Evolutionary conservation across 2,888 invertebrate genomes (phyloP), one percentile per base, ranked within the genome.

Genomic region (Eupithecia vulgata): DNA sequence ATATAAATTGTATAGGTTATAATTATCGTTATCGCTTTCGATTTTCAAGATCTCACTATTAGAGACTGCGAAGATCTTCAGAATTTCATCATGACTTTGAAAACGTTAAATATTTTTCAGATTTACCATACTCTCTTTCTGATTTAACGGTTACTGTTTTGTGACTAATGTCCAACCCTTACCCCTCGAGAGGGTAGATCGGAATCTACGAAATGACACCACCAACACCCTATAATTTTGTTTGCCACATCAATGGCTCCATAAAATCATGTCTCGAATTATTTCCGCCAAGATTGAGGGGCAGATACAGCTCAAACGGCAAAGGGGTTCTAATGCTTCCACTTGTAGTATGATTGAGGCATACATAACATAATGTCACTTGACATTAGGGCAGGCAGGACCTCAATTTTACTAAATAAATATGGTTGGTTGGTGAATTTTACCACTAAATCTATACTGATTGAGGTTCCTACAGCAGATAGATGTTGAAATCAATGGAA

Each of bases 191-290:
- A 67, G 72, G 74, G 72, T 62, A 70, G 76, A 74, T 74, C 30
- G 37, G 37, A 70, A 75, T 75, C 72, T 68, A 70, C 61, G 57
- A 68, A 71, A 70, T 66, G 68, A 65, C 70, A 48, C 69, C 68
- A 68, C 71, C 74, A 71, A 73, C 72, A 65, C 76, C 65, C 61
- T 64, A 74, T 72, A 68, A 79, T 80, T 80, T 72, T 70, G 70
- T 76, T 77, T 77, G 69, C 64, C 69, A 77, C 78, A 76, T 80
- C 79, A 81, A 79, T 81, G 80, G 76, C 66, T 78, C 71, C n/a
- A 35, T 35, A 57, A 42, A 17, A 68, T 64, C 30, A 66, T 71
- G 64, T 70, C 57, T 25, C 17, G 42, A 17, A 40, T 70, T 40
- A 67, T 69, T 69, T 66, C 48, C 21, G 35, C 45, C 42, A 59